phyloP scores from a whole-genome alignment of 1,140 invertebrate species.

The Goniozus legneri region DNA sequence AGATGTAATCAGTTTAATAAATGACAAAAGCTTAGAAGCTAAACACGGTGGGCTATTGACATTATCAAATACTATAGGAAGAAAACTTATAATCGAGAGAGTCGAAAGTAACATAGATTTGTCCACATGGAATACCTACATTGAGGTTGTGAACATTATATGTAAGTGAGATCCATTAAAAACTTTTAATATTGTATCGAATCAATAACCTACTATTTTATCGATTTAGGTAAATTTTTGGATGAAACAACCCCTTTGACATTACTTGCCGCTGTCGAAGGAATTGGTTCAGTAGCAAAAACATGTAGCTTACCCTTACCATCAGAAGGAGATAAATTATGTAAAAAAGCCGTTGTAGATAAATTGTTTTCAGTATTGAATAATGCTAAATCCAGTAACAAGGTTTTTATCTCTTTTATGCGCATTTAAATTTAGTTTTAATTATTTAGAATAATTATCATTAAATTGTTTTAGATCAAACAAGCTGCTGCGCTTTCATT shows the following conservation, averaged over 20 bases:
- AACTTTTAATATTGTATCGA: neutral
- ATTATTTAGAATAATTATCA: conserved; percentile 6
- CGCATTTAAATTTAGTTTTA: conserved; percentile 9
- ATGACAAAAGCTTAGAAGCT: conserved; percentile 63
- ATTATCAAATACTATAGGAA: conserved; percentile 66
- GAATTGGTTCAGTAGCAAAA: conserved; percentile 68
- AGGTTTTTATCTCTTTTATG: conserved; percentile 42
- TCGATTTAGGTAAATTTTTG: conserved; percentile 59
- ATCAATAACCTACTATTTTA: conserved; percentile 8
- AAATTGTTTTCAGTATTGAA: conserved; percentile 61
- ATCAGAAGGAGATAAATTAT: conserved; percentile 51
- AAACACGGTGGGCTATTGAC: conserved; percentile 72
- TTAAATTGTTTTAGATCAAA: conserved; percentile 53
- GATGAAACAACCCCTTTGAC: conserved; percentile 58
- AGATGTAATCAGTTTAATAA: conserved; percentile 54
- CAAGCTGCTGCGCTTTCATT: conserved; percentile 70
- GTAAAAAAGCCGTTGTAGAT: conserved; percentile 61
- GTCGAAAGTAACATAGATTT: conserved; percentile 32
- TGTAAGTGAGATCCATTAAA: conserved; percentile 47
- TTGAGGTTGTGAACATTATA: conserved; percentile 55
- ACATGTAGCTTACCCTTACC: conserved; percentile 63
- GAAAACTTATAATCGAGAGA: conserved; percentile 57
- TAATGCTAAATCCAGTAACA: conserved; percentile 61
- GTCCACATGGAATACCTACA: conserved; percentile 55
- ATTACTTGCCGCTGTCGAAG: conserved; percentile 61